Evolutionary conservation across 2,113 vertebrate species (phyloP).

Genomic region (Poeciliopsis retropinna): DNA sequence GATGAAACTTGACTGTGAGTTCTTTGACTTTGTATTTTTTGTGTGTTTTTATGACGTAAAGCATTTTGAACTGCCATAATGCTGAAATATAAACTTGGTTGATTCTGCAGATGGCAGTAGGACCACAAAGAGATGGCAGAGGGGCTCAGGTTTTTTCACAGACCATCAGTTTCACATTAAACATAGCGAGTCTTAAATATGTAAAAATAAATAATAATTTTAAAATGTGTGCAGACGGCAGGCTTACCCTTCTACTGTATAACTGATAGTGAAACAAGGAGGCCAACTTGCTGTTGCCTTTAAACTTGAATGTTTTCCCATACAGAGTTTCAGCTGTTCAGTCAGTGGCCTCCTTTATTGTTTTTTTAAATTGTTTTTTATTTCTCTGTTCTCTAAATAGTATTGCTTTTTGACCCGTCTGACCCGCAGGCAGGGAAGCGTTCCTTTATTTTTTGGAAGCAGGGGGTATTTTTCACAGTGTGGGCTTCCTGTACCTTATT

Average conservation of each 20-base stretch:
- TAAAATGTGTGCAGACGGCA: not conserved
- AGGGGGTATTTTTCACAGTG: not conserved
- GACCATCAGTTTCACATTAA: too few species aligned
- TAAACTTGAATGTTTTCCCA: not conserved
- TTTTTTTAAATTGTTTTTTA: not conserved
- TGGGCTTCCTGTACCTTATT: constrained; percentile 83
- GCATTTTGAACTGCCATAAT: too few species aligned
- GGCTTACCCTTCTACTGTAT: not conserved
- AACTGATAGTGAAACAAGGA: not conserved
- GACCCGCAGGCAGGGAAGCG: too few species aligned
- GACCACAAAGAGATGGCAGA: too few species aligned
- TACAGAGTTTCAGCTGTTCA: not conserved
- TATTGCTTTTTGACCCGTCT: not conserved
- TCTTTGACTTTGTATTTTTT: too few species aligned
- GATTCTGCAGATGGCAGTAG: too few species aligned
- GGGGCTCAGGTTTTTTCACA: too few species aligned
- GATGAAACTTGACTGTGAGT: too few species aligned
- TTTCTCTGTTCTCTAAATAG: not conserved
- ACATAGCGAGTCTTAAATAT: too few species aligned
- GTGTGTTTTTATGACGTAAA: too few species aligned
- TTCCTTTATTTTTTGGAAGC: not conserved
- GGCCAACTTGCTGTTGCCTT: not conserved
- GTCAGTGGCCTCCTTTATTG: not conserved
- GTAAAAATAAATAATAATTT: too few species aligned
- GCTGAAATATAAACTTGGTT: too few species aligned